Conservation (phyloP, 2,113 vertebrate genomes). For the Phylloscopus whistleri region DNA sequence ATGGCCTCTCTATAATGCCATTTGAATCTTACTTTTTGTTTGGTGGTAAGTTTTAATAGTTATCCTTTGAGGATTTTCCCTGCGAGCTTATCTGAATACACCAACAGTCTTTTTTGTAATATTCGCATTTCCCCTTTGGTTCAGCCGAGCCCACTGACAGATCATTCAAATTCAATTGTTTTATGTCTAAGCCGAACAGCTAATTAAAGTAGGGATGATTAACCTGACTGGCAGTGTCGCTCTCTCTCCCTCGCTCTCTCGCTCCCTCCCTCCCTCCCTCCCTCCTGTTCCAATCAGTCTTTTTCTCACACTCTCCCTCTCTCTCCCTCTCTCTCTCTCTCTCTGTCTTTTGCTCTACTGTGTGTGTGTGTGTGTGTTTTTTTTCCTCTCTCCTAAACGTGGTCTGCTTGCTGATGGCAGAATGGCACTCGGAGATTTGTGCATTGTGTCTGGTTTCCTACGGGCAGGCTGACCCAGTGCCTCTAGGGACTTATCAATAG, state of each 20-base stretch:
- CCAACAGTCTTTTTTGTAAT: constrained; percentile 83
- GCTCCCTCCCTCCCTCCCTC: constrained; percentile 65
- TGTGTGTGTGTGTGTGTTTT: constrained; percentile 48
- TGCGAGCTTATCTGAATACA: constrained; percentile 79
- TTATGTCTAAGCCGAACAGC: constrained; percentile 90
- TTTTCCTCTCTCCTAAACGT: constrained; percentile 81
- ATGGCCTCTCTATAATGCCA: constrained; percentile 61
- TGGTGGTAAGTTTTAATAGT: constrained; percentile 81
- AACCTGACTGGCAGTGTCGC: constrained; percentile 87
- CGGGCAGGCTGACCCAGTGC: constrained; percentile 96
- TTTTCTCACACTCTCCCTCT: constrained; percentile 73
- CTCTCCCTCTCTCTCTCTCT: constrained; percentile 65
- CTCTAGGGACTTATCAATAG: constrained; percentile 98
- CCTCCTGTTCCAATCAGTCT: constrained; percentile 70
- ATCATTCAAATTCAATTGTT: constrained; percentile 90
- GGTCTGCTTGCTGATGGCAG: constrained; percentile 87
- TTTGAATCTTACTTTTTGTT: constrained; percentile 78
- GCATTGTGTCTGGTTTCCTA: constrained; percentile 99
- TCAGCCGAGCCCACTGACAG: constrained; percentile 85
- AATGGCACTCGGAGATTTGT: constrained; percentile 93
- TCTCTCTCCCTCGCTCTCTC: constrained; percentile 72
- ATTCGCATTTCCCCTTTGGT: constrained; percentile 84
- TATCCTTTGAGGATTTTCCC: constrained; percentile 81
- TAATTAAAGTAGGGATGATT: constrained; percentile 95
- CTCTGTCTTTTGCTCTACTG: constrained; percentile 65